Evolutionary conservation across 2,113 vertebrate species (phyloP), one percentile per base, ranked within the genome.

Genomic region (Phrynosoma platyrhinos): DNA sequence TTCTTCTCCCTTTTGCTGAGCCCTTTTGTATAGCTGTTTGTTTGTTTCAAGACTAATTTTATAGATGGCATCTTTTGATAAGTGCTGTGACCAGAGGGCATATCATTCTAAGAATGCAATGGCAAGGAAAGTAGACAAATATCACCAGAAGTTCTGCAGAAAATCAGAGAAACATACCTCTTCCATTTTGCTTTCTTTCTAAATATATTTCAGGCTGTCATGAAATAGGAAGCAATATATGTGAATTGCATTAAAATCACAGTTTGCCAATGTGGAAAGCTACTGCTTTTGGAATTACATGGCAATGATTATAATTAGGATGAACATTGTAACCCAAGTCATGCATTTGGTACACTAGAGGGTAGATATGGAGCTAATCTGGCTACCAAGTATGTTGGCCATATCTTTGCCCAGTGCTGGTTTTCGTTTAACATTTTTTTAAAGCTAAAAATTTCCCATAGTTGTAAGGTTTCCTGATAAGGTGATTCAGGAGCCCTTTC

Each of bases 41-140:
- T 87, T 94, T 87, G 79, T 71, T 82, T 89, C 42, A 90, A 84
- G 77, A 78, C 80, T 91, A 90, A 82, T 84, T 82, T 92, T 94
- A 88, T 58, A 36, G 87, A 69, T 91, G 77, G 79, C 83, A 85
- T 0, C 79, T 85, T 84, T 40, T 0, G 82, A 92, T 89, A 88
- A 32, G 88, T 90, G 77, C 77, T 79, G 25, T 64, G 85, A 71
- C 90, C 18, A 14, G 0, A 1, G 69, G 89, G 83, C 74, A 9
- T 89, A 74, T 87, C 79, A 87, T 32, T 91, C 88, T 81, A 89
- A 0, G 78, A 84, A 55, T 68, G 90, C 85, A 86, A 88, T 88
- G 92, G 71, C 78, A 47, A 58, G 40, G 82, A 42, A 88, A 80
- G 90, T n/a, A 90, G 42, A 62, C 18, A 4, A 16, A 18, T 2